Evolutionary conservation across 2,888 invertebrate genomes (phyloP).

Genomic region (Baccha elongata): DNA sequence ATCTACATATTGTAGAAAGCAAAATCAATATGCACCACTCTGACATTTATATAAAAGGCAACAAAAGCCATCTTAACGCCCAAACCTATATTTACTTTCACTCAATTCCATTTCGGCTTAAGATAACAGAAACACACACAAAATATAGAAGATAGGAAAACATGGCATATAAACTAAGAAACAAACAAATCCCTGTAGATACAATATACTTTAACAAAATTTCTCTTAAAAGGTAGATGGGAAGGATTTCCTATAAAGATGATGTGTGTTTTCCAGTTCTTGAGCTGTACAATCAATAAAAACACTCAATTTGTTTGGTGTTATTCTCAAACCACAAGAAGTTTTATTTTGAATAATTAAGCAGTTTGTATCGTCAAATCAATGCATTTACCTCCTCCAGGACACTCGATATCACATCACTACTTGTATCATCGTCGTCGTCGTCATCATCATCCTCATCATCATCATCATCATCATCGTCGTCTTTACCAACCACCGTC

Average conservation of each 20-base stretch:
- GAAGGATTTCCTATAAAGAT: background rate
- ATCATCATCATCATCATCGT: constrained; percentile 22
- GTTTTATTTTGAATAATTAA: constrained; percentile 65
- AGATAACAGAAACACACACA: constrained; percentile 6
- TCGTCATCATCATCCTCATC: constrained; percentile 41
- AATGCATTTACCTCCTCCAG: constrained; percentile 49
- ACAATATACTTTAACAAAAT: too few relatives aligned
- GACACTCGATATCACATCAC: constrained; percentile 56
- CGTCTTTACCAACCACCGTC: background rate
- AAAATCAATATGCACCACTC: constrained; percentile 19
- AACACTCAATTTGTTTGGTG: constrained; percentile 44
- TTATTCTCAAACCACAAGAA: constrained; percentile 16
- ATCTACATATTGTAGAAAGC: background rate
- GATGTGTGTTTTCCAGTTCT: constrained; percentile 5
- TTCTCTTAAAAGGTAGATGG: background rate
- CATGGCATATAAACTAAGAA: background rate
- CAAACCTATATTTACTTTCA: constrained; percentile 17
- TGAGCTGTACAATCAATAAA: constrained; percentile 10
- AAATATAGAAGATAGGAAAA: background rate
- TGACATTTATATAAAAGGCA: background rate
- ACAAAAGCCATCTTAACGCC: background rate
- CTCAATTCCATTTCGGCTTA: constrained; percentile 23
- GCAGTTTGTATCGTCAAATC: constrained; percentile 48
- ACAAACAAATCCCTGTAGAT: background rate
- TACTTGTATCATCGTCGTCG: constrained; percentile 26